Percentiles rank a stretch among this genome's conserved stretches.
phyloP scores from a whole-genome alignment of 2,888 invertebrate species.

The Apamea monoglypha region DNA sequence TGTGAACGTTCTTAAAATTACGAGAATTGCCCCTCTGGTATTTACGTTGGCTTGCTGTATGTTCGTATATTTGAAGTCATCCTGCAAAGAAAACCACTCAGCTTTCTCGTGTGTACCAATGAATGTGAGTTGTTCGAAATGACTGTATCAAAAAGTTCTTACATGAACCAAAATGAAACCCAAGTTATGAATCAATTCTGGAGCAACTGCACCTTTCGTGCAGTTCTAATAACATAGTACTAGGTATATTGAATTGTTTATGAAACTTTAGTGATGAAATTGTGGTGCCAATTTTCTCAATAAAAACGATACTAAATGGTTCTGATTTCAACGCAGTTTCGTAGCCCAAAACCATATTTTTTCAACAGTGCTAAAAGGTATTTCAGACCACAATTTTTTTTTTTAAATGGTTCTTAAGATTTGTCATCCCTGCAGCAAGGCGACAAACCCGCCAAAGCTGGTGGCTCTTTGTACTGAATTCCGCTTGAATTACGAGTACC shows the following conservation, averaged over 20 bases:
- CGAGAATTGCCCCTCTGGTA: neutral
- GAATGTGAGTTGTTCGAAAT: neutral
- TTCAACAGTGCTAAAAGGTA: neutral
- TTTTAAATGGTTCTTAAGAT: constrained; percentile 17
- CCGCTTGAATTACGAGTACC: constrained; percentile 68
- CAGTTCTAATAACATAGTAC: neutral
- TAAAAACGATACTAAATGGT: neutral
- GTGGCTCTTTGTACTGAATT: constrained; percentile 65
- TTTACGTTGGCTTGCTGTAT: neutral
- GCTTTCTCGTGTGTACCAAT: neutral
- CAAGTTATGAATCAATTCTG: neutral
- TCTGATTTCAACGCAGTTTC: neutral
- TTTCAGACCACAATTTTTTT: neutral
- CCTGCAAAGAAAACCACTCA: neutral
- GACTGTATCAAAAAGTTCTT: neutral
- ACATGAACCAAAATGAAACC: neutral
- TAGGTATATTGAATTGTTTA: neutral
- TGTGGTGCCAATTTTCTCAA: neutral
- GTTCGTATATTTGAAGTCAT: too few species aligned
- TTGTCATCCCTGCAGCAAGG: constrained; percentile 52
- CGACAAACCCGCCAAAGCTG: constrained; percentile 55
- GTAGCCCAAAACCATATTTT: neutral
- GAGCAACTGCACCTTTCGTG: neutral
- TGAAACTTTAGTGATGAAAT: neutral
- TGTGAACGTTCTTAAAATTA: too few species aligned